phyloP scores from a whole-genome alignment of 2,113 vertebrate species.

The Onychorhynchus coronatus region DNA sequence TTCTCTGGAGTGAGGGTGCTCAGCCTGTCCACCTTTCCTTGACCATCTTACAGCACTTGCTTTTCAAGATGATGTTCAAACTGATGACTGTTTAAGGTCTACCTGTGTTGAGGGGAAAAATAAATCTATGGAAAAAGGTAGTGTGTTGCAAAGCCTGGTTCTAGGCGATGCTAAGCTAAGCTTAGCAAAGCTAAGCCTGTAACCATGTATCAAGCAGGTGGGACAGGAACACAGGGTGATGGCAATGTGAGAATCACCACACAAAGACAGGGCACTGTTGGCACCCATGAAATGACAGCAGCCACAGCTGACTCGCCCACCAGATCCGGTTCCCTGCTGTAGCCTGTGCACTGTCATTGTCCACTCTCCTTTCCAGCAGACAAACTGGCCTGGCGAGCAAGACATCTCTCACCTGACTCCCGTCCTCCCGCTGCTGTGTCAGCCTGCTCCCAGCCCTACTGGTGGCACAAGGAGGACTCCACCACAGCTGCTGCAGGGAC shows the following conservation, averaged over 20 bases:
- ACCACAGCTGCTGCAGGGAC: neutral
- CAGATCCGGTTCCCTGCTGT: neutral
- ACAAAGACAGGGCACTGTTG: neutral
- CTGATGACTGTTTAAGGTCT: neutral
- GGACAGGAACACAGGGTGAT: neutral
- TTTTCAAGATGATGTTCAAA: neutral
- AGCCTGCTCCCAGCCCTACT: neutral
- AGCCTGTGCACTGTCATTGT: neutral
- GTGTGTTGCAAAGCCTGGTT: neutral
- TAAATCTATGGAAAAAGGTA: neutral
- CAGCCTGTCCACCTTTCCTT: neutral
- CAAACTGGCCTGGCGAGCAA: neutral
- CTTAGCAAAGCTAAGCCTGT: neutral
- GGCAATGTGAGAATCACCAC: neutral
- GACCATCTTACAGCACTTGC: neutral
- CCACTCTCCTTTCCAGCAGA: neutral
- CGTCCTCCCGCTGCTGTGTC: neutral
- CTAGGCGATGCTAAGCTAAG: neutral
- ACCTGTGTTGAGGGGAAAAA: neutral
- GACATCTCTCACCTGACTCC: neutral
- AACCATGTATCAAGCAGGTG: fast-evolving
- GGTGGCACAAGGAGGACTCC: neutral
- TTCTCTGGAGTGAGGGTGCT: neutral
- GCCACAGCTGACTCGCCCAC: neutral
- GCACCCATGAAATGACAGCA: neutral